Base-by-base conservation (phyloP, 2,797 vertebrate genomes). In the Galago senegalensis region DNA sequence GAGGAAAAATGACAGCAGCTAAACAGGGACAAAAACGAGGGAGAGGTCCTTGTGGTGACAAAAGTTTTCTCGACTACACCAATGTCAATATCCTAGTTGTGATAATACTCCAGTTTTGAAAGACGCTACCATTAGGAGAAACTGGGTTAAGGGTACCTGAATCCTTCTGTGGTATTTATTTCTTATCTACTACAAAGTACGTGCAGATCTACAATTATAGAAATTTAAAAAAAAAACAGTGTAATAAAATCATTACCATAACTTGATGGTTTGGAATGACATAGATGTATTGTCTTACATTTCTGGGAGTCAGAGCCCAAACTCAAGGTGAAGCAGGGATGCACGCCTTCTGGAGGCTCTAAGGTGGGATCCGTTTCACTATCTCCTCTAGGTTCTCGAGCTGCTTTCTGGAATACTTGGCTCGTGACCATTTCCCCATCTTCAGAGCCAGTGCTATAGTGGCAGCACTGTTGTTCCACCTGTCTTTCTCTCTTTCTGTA, bases 361-460 rank as follows among this genome's bases (percentile, higher is more conserved):
- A 49, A 20, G 7, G 12, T 11, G 1, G 17, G 37, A 40, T 56
- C 21, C 8, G 10, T n/a, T 65, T 77, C 16, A 16, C 3, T n/a
- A 5, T 3, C 58, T 29, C 65, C 65, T 37, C n/a, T 6, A 18
- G 25, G 7, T 77, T 80, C 13, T 69, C 67, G 25, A n/a, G 31
- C n/a, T n/a, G 18, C 2, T 6, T 67, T 53, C 25, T 69, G 40
- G 11, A 31, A 12, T n/a, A 61, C 8, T 60, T 40, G 69, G 37
- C 43, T 49, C 17, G 37, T 4, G 46, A 18, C 12, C 0, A 3
- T n/a, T 40, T 37, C 18, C n/a, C 49, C 13, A 9, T 37, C 46
- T 89, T 23, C 27, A 40, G 56, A 89, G 53, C 37, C 65, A 5
- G 49, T 14, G 46, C 46, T 46, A 46, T 46, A 11, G 46, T 46